Conservation (phyloP, 2,797 vertebrate genomes). For the Mormyrops attenuatus region DNA sequence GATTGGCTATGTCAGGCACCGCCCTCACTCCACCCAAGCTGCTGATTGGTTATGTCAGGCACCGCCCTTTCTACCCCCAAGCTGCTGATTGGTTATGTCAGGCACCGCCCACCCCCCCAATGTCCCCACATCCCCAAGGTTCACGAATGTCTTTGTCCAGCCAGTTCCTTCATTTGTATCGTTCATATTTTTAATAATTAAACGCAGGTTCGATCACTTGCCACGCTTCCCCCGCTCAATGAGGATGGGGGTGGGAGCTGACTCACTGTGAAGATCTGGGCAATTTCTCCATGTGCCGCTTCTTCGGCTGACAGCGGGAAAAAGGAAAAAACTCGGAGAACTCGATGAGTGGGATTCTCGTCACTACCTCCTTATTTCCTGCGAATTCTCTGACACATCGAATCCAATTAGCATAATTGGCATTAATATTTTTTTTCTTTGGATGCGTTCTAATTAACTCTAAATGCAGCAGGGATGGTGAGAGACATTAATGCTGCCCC, state of each 20-base stretch:
- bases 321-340: constrained; percentile 27
- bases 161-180: neutral
- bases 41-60: neutral
- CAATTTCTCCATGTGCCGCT: constrained; percentile 38
- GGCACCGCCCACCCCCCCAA: neutral
- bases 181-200: constrained; percentile 27
- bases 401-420: constrained; percentile 44
- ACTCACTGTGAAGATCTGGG: constrained; percentile 37
- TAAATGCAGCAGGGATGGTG: constrained; percentile 36
- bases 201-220: constrained; percentile 32
- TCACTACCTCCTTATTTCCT: constrained; percentile 46
- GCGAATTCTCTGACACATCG: constrained; percentile 39
- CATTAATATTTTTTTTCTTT: constrained; percentile 37
- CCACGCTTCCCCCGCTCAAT: constrained; percentile 33
- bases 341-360: constrained; percentile 43
- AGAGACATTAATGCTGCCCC: constrained; percentile 34
- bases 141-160: neutral
- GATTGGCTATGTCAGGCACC: neutral
- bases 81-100: neutral
- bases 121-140: neutral
- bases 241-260: constrained; percentile 37
- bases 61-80: neutral
- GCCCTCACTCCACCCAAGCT: neutral
- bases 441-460: constrained; percentile 40
- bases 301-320: constrained; percentile 40